Conservation (phyloP, 2,797 vertebrate species). For the Notamacropus eugenii region DNA sequence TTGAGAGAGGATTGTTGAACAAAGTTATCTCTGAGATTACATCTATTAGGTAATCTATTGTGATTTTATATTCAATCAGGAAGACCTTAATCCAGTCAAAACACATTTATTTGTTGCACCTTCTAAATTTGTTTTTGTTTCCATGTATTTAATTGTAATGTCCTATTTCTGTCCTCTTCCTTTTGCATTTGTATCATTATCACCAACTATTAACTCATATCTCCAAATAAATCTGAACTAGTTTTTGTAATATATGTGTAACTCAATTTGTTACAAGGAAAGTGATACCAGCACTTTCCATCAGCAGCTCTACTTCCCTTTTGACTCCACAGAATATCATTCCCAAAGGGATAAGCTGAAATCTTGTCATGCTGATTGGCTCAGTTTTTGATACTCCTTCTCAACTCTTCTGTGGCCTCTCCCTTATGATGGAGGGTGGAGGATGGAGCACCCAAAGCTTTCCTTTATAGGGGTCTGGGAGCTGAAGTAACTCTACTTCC, state of each 20-base stretch:
- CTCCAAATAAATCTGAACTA: background rate
- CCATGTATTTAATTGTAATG: background rate
- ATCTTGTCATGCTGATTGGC: background rate
- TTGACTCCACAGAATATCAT: background rate
- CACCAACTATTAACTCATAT: background rate
- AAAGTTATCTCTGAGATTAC: background rate
- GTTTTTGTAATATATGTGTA: background rate
- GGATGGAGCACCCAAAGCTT: background rate
- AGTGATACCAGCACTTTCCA: background rate
- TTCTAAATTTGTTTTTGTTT: background rate
- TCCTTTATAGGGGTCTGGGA: background rate
- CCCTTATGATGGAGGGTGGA: background rate
- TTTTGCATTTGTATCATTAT: background rate
- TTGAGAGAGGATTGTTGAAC: background rate
- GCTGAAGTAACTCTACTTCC: background rate
- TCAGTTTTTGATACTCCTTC: background rate
- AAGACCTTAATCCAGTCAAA: background rate
- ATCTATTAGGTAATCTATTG: background rate
- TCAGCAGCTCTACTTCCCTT: background rate
- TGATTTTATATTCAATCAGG: background rate
- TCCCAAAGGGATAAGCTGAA: background rate
- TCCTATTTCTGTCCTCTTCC: background rate
- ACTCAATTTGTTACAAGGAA: background rate
- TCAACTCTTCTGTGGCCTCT: background rate
- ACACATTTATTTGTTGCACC: background rate